Evolutionary conservation across 2,888 invertebrate genomes (phyloP), one percentile per base, ranked within the genome.

Genomic region (Saturnia japonica): DNA sequence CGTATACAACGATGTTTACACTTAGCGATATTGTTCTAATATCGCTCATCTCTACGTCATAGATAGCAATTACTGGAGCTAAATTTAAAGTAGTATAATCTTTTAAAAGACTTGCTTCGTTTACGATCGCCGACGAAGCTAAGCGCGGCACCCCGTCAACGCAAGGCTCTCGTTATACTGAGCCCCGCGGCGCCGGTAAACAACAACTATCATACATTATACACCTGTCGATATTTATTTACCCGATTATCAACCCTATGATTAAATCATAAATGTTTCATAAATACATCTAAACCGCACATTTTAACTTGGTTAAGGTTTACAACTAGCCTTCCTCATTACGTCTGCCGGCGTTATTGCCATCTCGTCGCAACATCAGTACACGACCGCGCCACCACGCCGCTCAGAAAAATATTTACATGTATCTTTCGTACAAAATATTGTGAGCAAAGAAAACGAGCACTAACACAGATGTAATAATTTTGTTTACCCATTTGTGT

Each of bases 391-490:
- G 85, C 85, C 86, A 87, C 86, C 86, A 81, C 84, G 85, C 85
- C 86, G 88, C 85, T 86, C 82, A 84, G 87, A 89, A 88, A 90
- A 91, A 91, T 91, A 91, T 91, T 91, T 88, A 88, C 88, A 86
- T 86, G 87, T 85, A 83, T 87, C 84, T 85, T 82, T 82, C 80
- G 79, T 77, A 83, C 85, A 87, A 87, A n/a, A 88, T 88, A 85
- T 84, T 84, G 81, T 77, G 79, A 76, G 78, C 76, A 76, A 77
- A 80, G 77, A 76, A 74, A 81, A 81, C 71, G 51, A 69, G 69
- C 68, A 71, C 40, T 68, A 45, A 73, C 42, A 66, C 66, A 67
- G 16, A 62, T 71, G 66, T 70, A 70, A 77, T 81, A 82, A 85
- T 84, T 81, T 79, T 81, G 78, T 84, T 83, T 78, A 75, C 80